Percentiles rank a stretch among this genome's conserved stretches.
phyloP scores from a whole-genome alignment of 2,113 vertebrate species.

The Gambusia holbrooki region DNA sequence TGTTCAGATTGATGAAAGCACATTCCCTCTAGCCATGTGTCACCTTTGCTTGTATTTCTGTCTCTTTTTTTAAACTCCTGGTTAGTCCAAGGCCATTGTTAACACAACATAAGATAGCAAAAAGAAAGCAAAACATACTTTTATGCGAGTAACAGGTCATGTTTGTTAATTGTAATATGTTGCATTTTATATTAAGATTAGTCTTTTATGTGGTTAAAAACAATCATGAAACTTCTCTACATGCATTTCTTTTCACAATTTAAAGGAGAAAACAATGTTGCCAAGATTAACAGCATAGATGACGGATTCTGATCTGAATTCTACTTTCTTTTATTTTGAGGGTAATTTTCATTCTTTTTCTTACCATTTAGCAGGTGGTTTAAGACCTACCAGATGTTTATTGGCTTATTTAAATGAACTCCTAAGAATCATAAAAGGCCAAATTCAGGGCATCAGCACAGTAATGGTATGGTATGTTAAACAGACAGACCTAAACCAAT shows the following conservation, averaged over 20 bases:
- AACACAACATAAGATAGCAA: not conserved
- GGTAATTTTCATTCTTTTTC: slow-evolving; percentile 16
- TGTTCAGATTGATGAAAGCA: slow-evolving; percentile 50
- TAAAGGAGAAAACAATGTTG: not conserved
- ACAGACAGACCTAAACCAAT: not conserved
- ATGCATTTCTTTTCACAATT: not conserved
- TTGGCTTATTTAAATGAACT: slow-evolving; percentile 32
- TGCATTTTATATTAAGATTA: not conserved
- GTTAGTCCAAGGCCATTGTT: slow-evolving; percentile 9
- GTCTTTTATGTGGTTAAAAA: not conserved
- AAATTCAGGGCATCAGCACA: slow-evolving; percentile 22
- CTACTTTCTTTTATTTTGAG: not conserved
- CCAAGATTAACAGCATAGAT: not conserved
- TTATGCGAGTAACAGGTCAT: slow-evolving; percentile 10
- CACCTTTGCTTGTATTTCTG: slow-evolving; percentile 18
- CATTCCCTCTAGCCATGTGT: slow-evolving; percentile 48
- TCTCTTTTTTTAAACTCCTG: slow-evolving; percentile 13
- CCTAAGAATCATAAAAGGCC: slow-evolving; percentile 13
- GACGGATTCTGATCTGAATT: slow-evolving; percentile 25
- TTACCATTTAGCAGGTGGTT: slow-evolving; percentile 7
- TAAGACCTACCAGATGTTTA: slow-evolving; percentile 17
- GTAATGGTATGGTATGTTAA: slow-evolving; percentile 1
- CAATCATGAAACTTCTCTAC: not conserved
- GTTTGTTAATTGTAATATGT: slow-evolving; percentile 3
- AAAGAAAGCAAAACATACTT: not conserved